Evolutionary conservation across 1,140 invertebrate species (phyloP).

Genomic region (Lepidurus apus): DNA sequence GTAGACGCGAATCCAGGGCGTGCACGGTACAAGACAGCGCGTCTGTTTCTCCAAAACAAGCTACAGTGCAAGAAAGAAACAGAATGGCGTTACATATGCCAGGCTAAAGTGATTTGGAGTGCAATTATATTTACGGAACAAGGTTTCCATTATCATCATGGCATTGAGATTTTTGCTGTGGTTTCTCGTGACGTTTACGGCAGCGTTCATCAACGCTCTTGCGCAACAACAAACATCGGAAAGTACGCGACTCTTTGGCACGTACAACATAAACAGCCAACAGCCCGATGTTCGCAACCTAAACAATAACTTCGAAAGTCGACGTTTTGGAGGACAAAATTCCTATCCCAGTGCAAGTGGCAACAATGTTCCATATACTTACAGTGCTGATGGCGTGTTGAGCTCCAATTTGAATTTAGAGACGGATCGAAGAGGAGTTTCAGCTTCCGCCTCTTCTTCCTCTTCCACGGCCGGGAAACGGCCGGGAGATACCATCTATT

Average conservation of each 20-base stretch:
- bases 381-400: background rate
- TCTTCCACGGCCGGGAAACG: background rate
- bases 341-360: background rate
- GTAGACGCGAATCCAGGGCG: slow-evolving; percentile 10
- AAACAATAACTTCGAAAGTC: slow-evolving; percentile 24
- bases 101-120: background rate
- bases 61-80: background rate
- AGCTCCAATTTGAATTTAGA: slow-evolving; percentile 10
- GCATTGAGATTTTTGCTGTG: background rate
- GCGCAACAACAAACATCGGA: slow-evolving; percentile 26
- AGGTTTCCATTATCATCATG: background rate
- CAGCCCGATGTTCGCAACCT: background rate
- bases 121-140: background rate
- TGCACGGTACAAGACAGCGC: background rate
- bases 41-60: background rate
- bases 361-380: slow-evolving; percentile 8
- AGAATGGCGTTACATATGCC: background rate
- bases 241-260: slow-evolving; percentile 31
- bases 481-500: slow-evolving; percentile 31
- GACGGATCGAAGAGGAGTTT: background rate
- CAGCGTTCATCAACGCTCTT: background rate
- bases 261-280: slow-evolving; percentile 31
- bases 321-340: slow-evolving; percentile 12
- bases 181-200: slow-evolving; percentile 3
- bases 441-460: background rate